Percentiles rank a stretch among this genome's conserved stretches.
phyloP scores from a whole-genome alignment of 2,888 invertebrate species.

The Asteroscopus sphinx region DNA sequence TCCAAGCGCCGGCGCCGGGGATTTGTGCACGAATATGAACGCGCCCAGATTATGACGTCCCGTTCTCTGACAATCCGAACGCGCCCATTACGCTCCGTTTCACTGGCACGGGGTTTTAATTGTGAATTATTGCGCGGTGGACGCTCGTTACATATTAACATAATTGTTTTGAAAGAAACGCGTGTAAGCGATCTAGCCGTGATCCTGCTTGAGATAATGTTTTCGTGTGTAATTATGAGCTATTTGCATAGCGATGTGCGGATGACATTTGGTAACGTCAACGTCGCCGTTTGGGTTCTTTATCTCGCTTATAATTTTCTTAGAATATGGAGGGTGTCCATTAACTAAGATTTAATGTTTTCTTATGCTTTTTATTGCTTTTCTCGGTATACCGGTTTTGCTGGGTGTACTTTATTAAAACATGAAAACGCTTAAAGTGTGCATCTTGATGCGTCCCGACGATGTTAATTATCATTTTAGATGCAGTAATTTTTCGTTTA shows the following conservation, averaged over 20 bases:
- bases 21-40: conserved; percentile 73
- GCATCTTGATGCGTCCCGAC: conserved; percentile 75
- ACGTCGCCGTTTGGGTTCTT: conserved; percentile 74
- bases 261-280: conserved; percentile 70
- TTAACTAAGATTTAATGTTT: conserved; percentile 69
- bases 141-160: conserved; percentile 75
- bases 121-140: conserved; percentile 80
- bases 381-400: conserved; percentile 70
- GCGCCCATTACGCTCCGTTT: conserved; percentile 70
- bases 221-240: conserved; percentile 76
- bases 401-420: conserved; percentile 62
- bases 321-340: conserved; percentile 63
- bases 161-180: conserved; percentile 87
- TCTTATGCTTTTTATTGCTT: conserved; percentile 71
- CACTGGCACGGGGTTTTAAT: conserved; percentile 72
- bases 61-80: conserved; percentile 64
- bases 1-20: conserved; percentile 69
- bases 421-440: conserved; percentile 61
- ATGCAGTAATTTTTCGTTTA: conserved; percentile 79
- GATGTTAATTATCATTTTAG: conserved; percentile 76
- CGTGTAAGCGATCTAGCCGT: conserved; percentile 77
- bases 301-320: conserved; percentile 70
- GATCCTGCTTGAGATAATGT: conserved; percentile 82
- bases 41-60: conserved; percentile 82
- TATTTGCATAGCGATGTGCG: conserved; percentile 83